phyloP scores from a whole-genome alignment of 2,797 vertebrate genomes.

The Enteromius mattozi region DNA sequence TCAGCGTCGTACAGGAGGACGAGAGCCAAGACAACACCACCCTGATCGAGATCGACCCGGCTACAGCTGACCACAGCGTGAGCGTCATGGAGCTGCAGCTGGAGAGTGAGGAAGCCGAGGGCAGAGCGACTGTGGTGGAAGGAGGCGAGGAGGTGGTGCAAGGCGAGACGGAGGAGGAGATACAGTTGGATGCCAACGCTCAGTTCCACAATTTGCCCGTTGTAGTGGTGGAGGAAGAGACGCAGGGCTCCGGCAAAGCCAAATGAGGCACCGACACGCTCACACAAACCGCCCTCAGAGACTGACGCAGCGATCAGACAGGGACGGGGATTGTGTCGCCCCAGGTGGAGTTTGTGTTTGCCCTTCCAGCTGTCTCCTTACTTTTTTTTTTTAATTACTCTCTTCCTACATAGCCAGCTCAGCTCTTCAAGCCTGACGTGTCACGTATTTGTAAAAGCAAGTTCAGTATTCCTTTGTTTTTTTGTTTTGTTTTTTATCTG shows the following conservation, averaged over 20 bases:
- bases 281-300: conserved; percentile 17
- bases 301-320: conserved; percentile 32
- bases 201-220: conserved; percentile 91
- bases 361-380: conserved; percentile 37
- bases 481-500: conserved; percentile 17
- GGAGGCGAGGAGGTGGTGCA: conserved; percentile 68
- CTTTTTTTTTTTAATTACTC: conserved; percentile 28
- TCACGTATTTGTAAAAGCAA: conserved; percentile 51
- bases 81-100: conserved; percentile 78
- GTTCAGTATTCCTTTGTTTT: conserved; percentile 51
- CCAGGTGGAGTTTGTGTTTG: conserved; percentile 43
- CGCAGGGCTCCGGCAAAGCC: conserved; percentile 68
- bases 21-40: conserved; percentile 75
- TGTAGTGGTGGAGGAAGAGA: conserved; percentile 87
- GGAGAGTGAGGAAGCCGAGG: conserved; percentile 64
- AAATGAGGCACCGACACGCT: conserved; percentile 62
- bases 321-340: conserved; percentile 29
- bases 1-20: conserved; percentile 76
- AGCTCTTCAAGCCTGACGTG: conserved; percentile 21
- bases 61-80: conserved; percentile 74
- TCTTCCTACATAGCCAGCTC: conserved; percentile 50
- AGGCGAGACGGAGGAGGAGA: conserved; percentile 60
- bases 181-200: conserved; percentile 85
- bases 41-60: conserved; percentile 92
- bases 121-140: conserved; percentile 75